Base-by-base conservation (phyloP, 2,888 invertebrate species). In the Portevinia maculata region DNA sequence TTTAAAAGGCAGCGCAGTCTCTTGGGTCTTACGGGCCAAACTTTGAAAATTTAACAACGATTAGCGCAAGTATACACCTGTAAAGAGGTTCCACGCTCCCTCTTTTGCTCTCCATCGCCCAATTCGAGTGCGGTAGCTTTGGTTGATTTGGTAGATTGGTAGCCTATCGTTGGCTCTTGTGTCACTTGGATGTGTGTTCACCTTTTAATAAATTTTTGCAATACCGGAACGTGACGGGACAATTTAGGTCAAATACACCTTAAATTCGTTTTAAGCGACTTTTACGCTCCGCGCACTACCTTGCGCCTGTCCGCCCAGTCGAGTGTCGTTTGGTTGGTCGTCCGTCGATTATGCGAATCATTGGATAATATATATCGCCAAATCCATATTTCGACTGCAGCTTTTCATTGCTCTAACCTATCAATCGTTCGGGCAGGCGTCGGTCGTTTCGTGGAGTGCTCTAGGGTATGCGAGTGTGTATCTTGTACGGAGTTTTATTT, bases 201-300 rank as follows among this genome's bases (percentile, higher is more conserved):
- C 78, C 84, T 84, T 84, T 76, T 79, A 85, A 84, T 84, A 83
- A 84, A 85, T 85, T 85, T 86, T 84, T 85, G 85, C 85, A 86
- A 85, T 85, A 85, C 86, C 86, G 86, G 86, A 86, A 87, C 86
- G 86, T 86, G 86, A 87, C 86, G 85, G 71, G 69, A 79, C 84
- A 86, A 86, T 86, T 86, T 87, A 71, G 86, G 86, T 86, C 86
- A 87, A 86, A 86, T 86, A 86, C 86, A 87, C 86, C 85, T 86
- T 85, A 85, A 85, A 79, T 76, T 70, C 69, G 75, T 83, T 71
- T 83, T 84, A 74, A 81, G 75, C 79, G 75, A 75, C 74, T 79
- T 74, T 46, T 41, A 62, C 41, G 69, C 74, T 55, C 48, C 65
- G 37, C 65, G 13, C 65, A 19, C 24, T 34, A 13, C 24, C 8